Conservation (phyloP, 2,888 invertebrate species). For the Horisme vitalbata region DNA sequence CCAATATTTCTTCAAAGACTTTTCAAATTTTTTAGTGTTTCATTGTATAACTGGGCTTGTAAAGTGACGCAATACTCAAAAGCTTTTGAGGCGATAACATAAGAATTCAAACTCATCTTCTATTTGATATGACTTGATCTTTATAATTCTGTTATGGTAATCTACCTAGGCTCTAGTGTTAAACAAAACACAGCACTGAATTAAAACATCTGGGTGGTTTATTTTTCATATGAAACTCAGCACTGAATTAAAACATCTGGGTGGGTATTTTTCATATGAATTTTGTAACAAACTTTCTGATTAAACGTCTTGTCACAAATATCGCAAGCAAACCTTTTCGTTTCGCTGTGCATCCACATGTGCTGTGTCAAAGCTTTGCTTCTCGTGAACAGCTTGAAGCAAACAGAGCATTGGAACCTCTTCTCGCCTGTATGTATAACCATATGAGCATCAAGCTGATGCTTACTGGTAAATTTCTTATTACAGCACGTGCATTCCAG, state of each 20-base stretch:
- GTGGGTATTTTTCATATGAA: constrained; percentile 33
- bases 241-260: not conserved
- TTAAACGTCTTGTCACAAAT: constrained; percentile 39
- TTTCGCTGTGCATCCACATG: constrained; percentile 40
- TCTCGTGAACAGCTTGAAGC: constrained; percentile 22
- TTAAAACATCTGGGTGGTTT: no score
- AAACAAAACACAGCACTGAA: no score
- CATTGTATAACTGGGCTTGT: no score
- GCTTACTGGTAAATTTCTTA: constrained; percentile 19
- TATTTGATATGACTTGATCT: no score
- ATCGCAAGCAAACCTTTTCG: constrained; percentile 35
- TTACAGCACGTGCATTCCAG: constrained; percentile 23
- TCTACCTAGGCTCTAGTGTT: no score
- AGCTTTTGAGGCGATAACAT: no score
- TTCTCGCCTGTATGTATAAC: constrained; percentile 29
- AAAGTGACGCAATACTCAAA: no score
- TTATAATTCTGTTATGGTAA: no score
- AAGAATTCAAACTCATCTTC: no score
- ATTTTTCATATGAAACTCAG: no score
- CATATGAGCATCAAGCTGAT: constrained; percentile 17
- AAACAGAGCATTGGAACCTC: constrained; percentile 20
- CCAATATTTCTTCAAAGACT: no score
- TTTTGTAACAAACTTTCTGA: constrained; percentile 40
- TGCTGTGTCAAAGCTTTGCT: constrained; percentile 31
- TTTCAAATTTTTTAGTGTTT: no score